Conservation (phyloP, 2,797 vertebrate species). For the Scleropages formosus region DNA sequence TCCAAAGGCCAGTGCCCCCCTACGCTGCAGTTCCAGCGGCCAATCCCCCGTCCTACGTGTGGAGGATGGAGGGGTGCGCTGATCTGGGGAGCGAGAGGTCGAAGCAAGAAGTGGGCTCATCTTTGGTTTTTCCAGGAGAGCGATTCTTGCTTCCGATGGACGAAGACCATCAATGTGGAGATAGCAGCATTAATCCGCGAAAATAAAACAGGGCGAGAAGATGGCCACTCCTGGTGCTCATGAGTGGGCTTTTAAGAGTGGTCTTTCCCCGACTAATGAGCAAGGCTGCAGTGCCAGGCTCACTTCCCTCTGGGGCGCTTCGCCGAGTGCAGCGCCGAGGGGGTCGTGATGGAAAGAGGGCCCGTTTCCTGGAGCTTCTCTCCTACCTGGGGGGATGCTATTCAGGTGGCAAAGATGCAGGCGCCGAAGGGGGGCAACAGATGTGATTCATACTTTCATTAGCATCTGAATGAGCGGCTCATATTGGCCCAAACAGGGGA, state of each 20-base stretch:
- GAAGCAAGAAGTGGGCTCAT: too few species aligned
- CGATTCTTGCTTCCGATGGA: background rate
- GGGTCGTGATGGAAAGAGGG: constrained; percentile 77
- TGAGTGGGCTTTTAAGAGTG: constrained; percentile 1
- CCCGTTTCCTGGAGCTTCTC: constrained; percentile 92
- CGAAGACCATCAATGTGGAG: background rate
- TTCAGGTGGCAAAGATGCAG: constrained; percentile 96
- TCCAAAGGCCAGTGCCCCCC: constrained; percentile 43
- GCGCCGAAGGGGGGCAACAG: constrained; percentile 81
- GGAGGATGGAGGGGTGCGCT: too few species aligned
- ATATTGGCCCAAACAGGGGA: constrained; percentile 81
- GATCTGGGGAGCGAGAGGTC: too few species aligned
- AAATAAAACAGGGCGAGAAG: background rate
- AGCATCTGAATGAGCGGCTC: constrained; percentile 85
- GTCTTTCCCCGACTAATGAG: constrained; percentile 61
- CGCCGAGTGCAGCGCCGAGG: constrained; percentile 84
- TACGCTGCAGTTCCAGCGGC: constrained; percentile 67
- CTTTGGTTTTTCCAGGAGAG: background rate
- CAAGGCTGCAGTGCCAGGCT: constrained; percentile 69
- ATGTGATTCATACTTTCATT: constrained; percentile 91
- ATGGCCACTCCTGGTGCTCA: background rate
- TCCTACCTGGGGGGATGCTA: constrained; percentile 97
- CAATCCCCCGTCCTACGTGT: constrained; percentile 39
- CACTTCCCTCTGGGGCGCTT: constrained; percentile 64
- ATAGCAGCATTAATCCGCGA: background rate